Evolutionary conservation across 1,140 invertebrate species (phyloP).

Genomic region (Nephotettix cincticeps): DNA sequence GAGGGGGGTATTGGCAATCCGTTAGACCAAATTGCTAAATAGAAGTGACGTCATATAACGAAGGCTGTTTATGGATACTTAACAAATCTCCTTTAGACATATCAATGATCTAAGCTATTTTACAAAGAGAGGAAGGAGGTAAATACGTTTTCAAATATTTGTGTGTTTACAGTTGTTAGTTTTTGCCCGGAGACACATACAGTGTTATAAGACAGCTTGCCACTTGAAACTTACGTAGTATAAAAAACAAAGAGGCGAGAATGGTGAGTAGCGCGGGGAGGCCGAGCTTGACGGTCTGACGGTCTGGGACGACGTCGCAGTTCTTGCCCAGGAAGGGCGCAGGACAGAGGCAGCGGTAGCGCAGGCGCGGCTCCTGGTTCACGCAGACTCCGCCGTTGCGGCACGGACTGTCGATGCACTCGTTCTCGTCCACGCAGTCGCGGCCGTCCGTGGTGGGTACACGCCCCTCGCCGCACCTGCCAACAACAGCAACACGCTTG

Average conservation of each 20-base stretch:
- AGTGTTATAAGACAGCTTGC: too few species aligned
- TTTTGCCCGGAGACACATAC: too few species aligned
- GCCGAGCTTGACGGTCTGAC: slow-evolving; percentile 86
- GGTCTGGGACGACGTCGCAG: slow-evolving; percentile 88
- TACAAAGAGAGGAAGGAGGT: too few species aligned
- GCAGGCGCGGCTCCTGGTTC: slow-evolving; percentile 80
- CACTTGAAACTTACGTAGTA: slow-evolving; percentile 65
- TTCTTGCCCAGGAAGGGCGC: slow-evolving; percentile 90
- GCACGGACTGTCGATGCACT: slow-evolving; percentile 88
- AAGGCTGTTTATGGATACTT: too few species aligned
- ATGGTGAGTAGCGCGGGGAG: slow-evolving; percentile 91
- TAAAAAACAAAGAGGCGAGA: slow-evolving; percentile 88
- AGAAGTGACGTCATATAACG: too few species aligned
- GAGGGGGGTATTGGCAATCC: too few species aligned
- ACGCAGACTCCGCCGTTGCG: slow-evolving; percentile 85
- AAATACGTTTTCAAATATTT: too few species aligned
- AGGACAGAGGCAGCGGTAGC: slow-evolving; percentile 81
- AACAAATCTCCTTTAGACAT: too few species aligned
- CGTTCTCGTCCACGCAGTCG: slow-evolving; percentile 89
- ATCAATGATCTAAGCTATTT: too few species aligned
- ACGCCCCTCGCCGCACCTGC: slow-evolving; percentile 86
- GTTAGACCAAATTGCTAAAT: too few species aligned
- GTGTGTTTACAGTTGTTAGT: too few species aligned
- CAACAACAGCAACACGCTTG: too few species aligned
- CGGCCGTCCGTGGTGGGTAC: slow-evolving; percentile 83